These are phyloP conservation scores for Cladopsammia gracilis DNA, from an alignment of 64 coral and sea anemone species.

Conservation along the genomic window DNA sequence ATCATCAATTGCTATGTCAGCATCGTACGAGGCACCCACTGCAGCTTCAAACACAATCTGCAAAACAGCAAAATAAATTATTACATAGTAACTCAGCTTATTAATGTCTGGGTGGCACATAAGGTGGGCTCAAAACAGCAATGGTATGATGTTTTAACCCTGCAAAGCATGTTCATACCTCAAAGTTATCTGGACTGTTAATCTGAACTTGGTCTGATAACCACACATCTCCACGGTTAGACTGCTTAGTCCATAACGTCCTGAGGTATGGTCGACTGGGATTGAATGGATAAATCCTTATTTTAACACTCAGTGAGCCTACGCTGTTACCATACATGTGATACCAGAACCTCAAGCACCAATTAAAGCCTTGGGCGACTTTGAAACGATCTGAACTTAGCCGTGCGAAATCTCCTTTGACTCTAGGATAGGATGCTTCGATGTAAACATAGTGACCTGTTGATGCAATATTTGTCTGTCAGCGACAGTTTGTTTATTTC, in stretches of 20 bases:
- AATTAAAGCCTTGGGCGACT: slow-evolving; percentile 59
- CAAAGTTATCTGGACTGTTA: slow-evolving; percentile 89
- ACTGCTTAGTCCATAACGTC: slow-evolving; percentile 31
- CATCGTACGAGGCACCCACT: slow-evolving; percentile 79
- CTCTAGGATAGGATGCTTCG: slow-evolving; percentile 80
- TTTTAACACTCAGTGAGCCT: slow-evolving; percentile 56
- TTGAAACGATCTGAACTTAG: slow-evolving; percentile 84
- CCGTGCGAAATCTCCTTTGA: slow-evolving; percentile 67
- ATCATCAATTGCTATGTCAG: slow-evolving; percentile 96
- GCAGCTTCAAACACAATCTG: slow-evolving; percentile 90
- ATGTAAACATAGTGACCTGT: slow-evolving; percentile 93
- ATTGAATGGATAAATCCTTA: slow-evolving; percentile 44
- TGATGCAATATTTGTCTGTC: neutral
- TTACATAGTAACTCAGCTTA: no score
- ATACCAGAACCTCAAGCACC: slow-evolving; percentile 97
- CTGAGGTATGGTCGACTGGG: slow-evolving; percentile 25
- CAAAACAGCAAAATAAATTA: neutral
- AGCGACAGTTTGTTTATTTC: no score
- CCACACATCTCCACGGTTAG: slow-evolving; percentile 88
- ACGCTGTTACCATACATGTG: slow-evolving; percentile 93
- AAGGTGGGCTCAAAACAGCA: no score
- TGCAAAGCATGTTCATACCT: slow-evolving; percentile 55
- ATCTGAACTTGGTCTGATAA: slow-evolving; percentile 66
- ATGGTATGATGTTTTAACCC: no score
- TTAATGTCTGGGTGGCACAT: no score